Percentiles rank a stretch among this genome's conserved stretches.
phyloP scores from a whole-genome alignment of 2,888 invertebrate species.

The Melanostoma scalare region DNA sequence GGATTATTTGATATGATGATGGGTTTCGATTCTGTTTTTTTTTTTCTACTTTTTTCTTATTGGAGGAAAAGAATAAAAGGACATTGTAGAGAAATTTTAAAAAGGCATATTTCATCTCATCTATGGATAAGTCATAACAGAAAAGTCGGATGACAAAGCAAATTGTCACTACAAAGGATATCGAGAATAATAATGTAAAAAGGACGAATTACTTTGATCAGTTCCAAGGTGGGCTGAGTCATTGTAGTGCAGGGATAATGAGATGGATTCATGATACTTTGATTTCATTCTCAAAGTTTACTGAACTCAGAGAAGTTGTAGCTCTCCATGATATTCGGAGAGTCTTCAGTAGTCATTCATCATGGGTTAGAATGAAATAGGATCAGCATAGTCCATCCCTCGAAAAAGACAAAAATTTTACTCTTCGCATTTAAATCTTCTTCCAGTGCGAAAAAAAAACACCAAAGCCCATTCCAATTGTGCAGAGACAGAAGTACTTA shows the following conservation, averaged over 20 bases:
- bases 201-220: constrained; percentile 65
- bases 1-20: constrained; percentile 59
- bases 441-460: constrained; percentile 1
- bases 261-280: constrained; percentile 32
- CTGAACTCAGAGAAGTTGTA: too few species aligned
- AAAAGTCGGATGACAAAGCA: constrained; percentile 65
- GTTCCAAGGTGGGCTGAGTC: constrained; percentile 14
- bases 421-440: neutral
- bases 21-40: constrained; percentile 34
- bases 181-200: constrained; percentile 57
- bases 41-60: neutral
- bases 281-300: too few species aligned
- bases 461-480: constrained; percentile 9
- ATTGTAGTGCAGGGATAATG: constrained; percentile 37
- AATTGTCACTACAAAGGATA: constrained; percentile 68
- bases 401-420: too few species aligned
- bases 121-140: constrained; percentile 47
- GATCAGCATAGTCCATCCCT: too few species aligned
- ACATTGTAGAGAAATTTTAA: constrained; percentile 48
- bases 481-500: constrained; percentile 23
- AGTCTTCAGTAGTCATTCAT: too few species aligned
- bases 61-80: constrained; percentile 32
- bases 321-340: too few species aligned
- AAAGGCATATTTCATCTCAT: constrained; percentile 68
- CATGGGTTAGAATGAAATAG: too few species aligned